Evolutionary conservation across 1,140 invertebrate species (phyloP).

Genomic region (Onthophagus taurus): DNA sequence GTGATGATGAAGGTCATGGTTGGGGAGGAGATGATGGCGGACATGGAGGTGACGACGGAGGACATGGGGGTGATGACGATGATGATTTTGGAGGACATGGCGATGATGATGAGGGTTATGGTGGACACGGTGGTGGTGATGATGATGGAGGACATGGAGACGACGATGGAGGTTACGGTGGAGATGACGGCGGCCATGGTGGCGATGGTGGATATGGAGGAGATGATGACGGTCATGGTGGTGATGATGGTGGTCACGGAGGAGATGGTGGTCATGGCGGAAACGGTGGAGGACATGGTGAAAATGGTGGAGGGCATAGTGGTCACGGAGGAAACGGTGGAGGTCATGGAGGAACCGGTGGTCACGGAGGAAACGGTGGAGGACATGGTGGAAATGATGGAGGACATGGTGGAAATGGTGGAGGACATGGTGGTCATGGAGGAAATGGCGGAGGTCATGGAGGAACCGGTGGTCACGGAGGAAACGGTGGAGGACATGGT

Average conservation of each 20-base stretch:
- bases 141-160: not conserved
- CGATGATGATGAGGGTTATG: too few species aligned
- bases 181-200: not conserved
- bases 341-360: too few species aligned
- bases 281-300: not conserved
- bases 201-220: not conserved
- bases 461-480: not conserved
- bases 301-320: too few species aligned
- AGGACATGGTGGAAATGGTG: not conserved
- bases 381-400: too few species aligned
- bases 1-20: too few species aligned
- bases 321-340: not conserved
- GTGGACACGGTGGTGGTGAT: too few species aligned
- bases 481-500: not conserved
- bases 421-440: not conserved
- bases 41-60: too few species aligned
- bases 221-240: not conserved
- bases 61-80: too few species aligned
- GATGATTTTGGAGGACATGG: too few species aligned
- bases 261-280: constrained; percentile 5
- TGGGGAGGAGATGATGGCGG: too few species aligned
- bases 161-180: not conserved
- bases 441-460: not conserved
- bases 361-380: too few species aligned
- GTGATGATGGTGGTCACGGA: not conserved